phyloP scores from a whole-genome alignment of 2,797 vertebrate genomes.

The Hyperoplus immaculatus region DNA sequence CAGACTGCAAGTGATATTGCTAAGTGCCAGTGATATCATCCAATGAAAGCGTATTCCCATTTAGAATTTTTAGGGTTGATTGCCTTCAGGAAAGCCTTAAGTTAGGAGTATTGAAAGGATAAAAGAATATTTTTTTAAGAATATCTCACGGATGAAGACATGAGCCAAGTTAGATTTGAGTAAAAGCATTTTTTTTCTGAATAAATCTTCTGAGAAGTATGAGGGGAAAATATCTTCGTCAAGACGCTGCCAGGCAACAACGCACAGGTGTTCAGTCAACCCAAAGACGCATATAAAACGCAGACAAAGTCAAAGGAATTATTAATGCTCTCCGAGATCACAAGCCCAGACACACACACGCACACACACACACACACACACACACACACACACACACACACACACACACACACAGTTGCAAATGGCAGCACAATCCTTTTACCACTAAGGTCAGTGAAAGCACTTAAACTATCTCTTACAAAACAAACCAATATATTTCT shows the following conservation, averaged over 20 bases:
- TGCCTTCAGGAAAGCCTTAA: neutral
- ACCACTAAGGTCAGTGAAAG: slow-evolving; percentile 28
- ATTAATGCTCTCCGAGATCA: slow-evolving; percentile 12
- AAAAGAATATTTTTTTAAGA: slow-evolving; percentile 8
- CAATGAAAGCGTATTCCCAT: neutral
- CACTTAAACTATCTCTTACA: neutral
- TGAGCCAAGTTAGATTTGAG: slow-evolving; percentile 2
- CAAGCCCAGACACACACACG: neutral
- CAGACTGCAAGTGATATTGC: neutral
- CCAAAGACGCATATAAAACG: neutral
- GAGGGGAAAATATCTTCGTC: slow-evolving; percentile 11
- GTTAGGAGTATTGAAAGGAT: neutral
- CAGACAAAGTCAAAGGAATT: neutral
- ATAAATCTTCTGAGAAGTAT: neutral
- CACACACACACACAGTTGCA: neutral
- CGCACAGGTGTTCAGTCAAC: neutral
- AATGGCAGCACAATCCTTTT: slow-evolving; percentile 41
- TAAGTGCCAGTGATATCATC: neutral
- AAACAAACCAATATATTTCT: neutral
- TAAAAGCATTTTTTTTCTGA: slow-evolving; percentile 11
- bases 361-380: neutral
- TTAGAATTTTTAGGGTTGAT: neutral
- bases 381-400: neutral
- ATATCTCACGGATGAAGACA: slow-evolving; percentile 8
- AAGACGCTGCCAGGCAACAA: neutral